Base-by-base conservation (phyloP, 2,888 invertebrate species). In the Neuroscelio doddi region DNA sequence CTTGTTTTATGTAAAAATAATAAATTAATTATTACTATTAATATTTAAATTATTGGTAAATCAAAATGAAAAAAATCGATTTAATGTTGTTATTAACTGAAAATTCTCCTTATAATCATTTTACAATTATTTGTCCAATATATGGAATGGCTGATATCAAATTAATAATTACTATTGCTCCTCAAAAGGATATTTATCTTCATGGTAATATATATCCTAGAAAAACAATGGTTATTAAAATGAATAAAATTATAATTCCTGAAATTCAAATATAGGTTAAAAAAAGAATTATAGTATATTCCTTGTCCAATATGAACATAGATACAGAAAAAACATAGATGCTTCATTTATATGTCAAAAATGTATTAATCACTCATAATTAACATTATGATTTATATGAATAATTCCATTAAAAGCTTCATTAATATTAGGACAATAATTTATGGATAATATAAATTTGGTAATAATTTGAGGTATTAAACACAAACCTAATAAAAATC, bases 131-230 rank as follows among this genome's bases (percentile, higher is more conserved):
- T 56, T 78, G 83, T 9, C 91, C 92, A 85, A 92, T 75, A 70
- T 89, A 91, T 0, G 92, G 92, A 7, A 93, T 88, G 1, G 91
- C 91, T 0, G 92, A 92, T 64, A 93, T 63, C 73, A 93, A 74
- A 78, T 92, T 92, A 24, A 91, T 92, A 89, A 92, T 92, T n/a
- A 93, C 91, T 32, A 92, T 92, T 0, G 92, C 92, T 1, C 91
- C 92, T 88, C 92, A 93, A 81, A 91, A 93, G 0, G 92, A 92
- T 88, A 93, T 93, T 90, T 93, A 92, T 4, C 92, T 92, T 85
- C 92, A 92, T 0, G 92, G 92, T 76, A 92, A 68, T 0, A 93
- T 91, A 86, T 93, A 93, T 0, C 92, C 93, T 87, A 93, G 85
- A 82, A 93, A 93, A 15, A 91, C 91, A 42, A 91, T 90, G 77